Percentiles rank a stretch among this genome's conserved stretches.
These are phyloP conservation scores for Ctenochaetus hawaiiensis DNA, from an alignment of 2,797 vertebrate genomes.

Conservation along the genomic window DNA sequence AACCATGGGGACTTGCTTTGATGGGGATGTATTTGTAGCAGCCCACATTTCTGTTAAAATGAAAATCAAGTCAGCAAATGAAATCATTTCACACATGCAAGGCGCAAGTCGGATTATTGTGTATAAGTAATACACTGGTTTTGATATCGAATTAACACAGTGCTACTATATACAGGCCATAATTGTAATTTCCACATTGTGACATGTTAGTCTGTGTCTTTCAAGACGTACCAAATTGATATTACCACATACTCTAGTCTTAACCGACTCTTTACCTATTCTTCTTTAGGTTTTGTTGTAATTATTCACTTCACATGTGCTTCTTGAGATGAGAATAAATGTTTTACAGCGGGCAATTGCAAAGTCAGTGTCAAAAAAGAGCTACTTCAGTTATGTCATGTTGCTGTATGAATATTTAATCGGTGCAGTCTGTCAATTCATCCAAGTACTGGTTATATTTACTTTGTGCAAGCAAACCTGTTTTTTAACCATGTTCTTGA, in stretches of 20 bases:
- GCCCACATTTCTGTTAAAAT: conserved; percentile 33
- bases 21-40: conserved; percentile 18
- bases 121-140: not conserved
- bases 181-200: not conserved
- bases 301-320: not conserved
- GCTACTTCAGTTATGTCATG: conserved; percentile 24
- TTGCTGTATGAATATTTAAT: conserved; percentile 61
- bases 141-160: not conserved
- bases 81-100: conserved; percentile 31
- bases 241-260: too few species aligned
- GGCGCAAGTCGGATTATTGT: not conserved
- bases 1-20: conserved; percentile 20
- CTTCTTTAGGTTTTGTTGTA: not conserved
- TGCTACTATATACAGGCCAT: not conserved
- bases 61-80: conserved; percentile 33
- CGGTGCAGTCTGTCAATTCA: conserved; percentile 44
- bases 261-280: too few species aligned
- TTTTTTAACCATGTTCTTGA: conserved; percentile 24
- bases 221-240: not conserved
- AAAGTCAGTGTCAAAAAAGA: conserved; percentile 22
- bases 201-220: not conserved
- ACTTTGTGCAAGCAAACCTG: conserved; percentile 31
- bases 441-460: conserved; percentile 36
- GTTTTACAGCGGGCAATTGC: conserved; percentile 13
- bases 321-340: not conserved